phyloP scores from a whole-genome alignment of 2,888 invertebrate species.

The Acanthococcus lagerstroemiae region DNA sequence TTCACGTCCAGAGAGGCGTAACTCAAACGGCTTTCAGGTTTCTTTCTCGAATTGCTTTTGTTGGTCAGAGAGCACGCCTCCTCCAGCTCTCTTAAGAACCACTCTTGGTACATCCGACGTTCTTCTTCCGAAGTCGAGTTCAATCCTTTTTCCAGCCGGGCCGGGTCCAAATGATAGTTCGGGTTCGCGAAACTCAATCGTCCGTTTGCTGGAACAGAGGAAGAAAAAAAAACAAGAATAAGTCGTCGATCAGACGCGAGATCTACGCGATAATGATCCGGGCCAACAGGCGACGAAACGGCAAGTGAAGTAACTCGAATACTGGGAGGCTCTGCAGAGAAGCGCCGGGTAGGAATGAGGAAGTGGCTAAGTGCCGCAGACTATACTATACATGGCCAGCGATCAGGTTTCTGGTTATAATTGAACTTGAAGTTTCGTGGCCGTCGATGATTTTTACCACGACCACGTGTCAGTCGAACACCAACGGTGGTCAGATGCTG shows the following conservation, averaged over 20 bases:
- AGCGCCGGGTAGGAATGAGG: too few species aligned
- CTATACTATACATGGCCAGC: too few species aligned
- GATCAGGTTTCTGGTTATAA: too few species aligned
- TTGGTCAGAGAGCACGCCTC: constrained; percentile 30
- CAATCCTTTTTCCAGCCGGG: constrained; percentile 63
- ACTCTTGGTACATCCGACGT: constrained; percentile 29
- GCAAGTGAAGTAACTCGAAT: not conserved
- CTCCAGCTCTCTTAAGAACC: constrained; percentile 23
- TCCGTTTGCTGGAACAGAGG: constrained; percentile 63
- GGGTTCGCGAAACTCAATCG: constrained; percentile 84
- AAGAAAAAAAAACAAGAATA: constrained; percentile 6
- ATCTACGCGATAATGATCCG: too few species aligned
- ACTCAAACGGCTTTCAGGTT: constrained; percentile 28
- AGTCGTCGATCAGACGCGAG: not conserved
- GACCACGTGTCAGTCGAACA: too few species aligned
- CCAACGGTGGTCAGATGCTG: too few species aligned
- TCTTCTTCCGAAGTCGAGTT: constrained; percentile 47
- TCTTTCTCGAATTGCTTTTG: constrained; percentile 28
- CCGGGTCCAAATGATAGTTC: constrained; percentile 74
- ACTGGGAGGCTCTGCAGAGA: too few species aligned
- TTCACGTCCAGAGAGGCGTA: constrained; percentile 58
- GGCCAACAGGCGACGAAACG: too few species aligned
- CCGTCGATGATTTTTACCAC: too few species aligned
- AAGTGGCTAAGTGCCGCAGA: too few species aligned
- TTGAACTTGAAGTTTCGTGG: too few species aligned